These are phyloP conservation scores for Quadriops clusia DNA, from an alignment of 2,888 invertebrate genomes.

Conservation along the genomic window DNA sequence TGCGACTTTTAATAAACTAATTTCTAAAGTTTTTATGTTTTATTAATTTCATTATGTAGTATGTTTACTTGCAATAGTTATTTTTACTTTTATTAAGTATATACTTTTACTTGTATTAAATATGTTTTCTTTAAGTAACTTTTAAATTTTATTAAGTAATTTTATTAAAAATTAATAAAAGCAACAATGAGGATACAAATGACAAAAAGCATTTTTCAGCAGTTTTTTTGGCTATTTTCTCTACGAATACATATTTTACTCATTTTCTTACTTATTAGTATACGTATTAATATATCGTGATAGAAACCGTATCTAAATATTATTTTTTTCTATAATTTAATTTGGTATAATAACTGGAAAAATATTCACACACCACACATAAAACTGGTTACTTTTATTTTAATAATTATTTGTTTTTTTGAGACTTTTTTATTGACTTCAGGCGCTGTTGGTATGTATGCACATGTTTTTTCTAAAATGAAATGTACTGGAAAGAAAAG, in stretches of 20 bases:
- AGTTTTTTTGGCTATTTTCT: conserved; percentile 21
- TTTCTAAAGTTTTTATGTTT: no score
- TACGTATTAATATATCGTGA: conserved; percentile 32
- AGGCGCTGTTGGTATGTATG: conserved; percentile 28
- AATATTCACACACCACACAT: conserved; percentile 34
- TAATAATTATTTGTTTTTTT: conserved; percentile 21
- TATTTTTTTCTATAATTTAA: conserved; percentile 28
- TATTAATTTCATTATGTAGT: no score
- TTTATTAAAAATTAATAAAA: conserved; percentile 20
- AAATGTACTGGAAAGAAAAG: no score
- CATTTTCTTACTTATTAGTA: conserved; percentile 19
- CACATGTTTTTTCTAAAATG: no score
- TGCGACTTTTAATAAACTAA: conserved; percentile 22
- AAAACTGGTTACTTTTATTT: conserved; percentile 18
- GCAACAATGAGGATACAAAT: conserved; percentile 32
- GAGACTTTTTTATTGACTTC: conserved; percentile 21
- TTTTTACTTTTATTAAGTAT: no score
- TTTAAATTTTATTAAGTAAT: no score
- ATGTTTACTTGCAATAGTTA: no score
- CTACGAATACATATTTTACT: conserved; percentile 18
- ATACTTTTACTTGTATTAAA: no score
- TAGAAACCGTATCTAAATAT: conserved; percentile 36
- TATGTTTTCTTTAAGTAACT: no score
- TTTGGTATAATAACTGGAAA: conserved; percentile 32
- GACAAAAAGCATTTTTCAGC: conserved; percentile 29